phyloP scores from a whole-genome alignment of 2,113 vertebrate genomes.

The Ginglymostoma cirratum region DNA sequence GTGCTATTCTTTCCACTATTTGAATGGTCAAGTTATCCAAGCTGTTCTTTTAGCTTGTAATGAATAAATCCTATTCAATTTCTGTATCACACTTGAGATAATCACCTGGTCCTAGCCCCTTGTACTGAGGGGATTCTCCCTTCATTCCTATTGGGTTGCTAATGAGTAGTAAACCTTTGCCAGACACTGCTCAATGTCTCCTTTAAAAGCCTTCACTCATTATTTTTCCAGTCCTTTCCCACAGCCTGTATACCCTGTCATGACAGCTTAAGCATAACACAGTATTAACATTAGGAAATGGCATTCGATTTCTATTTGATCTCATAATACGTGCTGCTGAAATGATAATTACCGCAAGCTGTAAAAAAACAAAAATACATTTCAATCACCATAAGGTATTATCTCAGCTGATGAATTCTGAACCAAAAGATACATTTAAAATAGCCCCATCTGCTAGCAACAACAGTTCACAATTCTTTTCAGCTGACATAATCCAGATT shows the following conservation, averaged over 20 bases:
- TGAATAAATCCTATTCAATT: constrained; percentile 25
- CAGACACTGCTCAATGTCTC: constrained; percentile 64
- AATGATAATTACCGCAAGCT: constrained; percentile 91
- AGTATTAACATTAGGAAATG: constrained; percentile 89
- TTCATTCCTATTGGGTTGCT: constrained; percentile 61
- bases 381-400: constrained; percentile 73
- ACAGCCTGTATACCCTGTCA: constrained; percentile 77
- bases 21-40: constrained; percentile 18
- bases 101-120: constrained; percentile 43
- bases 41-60: neutral
- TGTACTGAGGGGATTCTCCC: constrained; percentile 60
- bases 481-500: constrained; percentile 99
- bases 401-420: constrained; percentile 64
- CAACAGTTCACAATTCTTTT: constrained; percentile 93
- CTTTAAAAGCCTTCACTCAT: constrained; percentile 66
- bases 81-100: neutral
- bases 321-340: constrained; percentile 94
- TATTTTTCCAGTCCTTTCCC: constrained; percentile 73
- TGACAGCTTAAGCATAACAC: constrained; percentile 85
- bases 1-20: neutral
- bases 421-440: constrained; percentile 74
- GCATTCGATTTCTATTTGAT: constrained; percentile 88
- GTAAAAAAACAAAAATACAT: constrained; percentile 64
- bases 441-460: constrained; percentile 73
- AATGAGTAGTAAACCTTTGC: constrained; percentile 66